Evolutionary conservation across 2,888 invertebrate genomes (phyloP).

Genomic region (Mechanitis messenoides): DNA sequence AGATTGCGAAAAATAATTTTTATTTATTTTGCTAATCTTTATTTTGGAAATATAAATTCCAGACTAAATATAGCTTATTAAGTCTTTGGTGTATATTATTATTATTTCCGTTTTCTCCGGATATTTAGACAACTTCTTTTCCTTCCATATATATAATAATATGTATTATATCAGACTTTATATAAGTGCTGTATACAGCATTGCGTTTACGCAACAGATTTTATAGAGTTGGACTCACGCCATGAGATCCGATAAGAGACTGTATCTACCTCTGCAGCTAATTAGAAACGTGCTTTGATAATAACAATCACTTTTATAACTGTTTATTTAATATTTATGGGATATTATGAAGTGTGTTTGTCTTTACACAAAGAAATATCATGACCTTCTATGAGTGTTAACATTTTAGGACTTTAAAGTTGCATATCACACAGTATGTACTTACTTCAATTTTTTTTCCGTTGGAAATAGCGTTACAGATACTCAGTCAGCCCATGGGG

Average conservation of each 20-base stretch:
- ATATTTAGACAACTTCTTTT: background rate
- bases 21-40: no score
- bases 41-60: no score
- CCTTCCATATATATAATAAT: background rate
- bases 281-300: background rate
- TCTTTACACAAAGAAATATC: background rate
- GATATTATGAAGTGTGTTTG: no score
- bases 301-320: no score
- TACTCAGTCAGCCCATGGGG: no score
- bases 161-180: background rate
- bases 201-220: background rate
- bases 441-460: no score
- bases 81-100: background rate
- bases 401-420: no score
- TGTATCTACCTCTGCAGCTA: background rate
- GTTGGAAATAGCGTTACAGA: no score
- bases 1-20: no score
- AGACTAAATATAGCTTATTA: background rate
- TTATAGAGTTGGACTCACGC: slow-evolving; percentile 1
- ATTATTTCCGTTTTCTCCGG: background rate
- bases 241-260: background rate
- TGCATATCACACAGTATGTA: no score
- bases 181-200: background rate
- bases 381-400: no score
- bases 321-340: no score